A percentile compares a stretch with the other conserved stretches of the same genome.
Evolutionary conservation across 2,888 invertebrate genomes (phyloP).

Genomic region (Pachydiplax longipennis): DNA sequence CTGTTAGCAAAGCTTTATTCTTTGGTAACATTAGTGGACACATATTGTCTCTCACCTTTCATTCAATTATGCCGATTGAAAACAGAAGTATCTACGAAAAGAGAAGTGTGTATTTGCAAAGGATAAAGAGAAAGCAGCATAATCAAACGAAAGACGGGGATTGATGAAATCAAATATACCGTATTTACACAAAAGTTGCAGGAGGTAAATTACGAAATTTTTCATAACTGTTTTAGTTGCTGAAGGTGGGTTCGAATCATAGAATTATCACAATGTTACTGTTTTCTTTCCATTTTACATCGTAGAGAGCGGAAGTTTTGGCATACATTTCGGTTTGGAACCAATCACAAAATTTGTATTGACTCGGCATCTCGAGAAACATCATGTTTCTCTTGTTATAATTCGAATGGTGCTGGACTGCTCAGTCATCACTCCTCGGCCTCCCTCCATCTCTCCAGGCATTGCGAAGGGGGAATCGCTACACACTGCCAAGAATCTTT

Average conservation of each 20-base stretch:
- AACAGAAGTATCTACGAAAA: not conserved
- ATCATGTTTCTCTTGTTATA: not conserved
- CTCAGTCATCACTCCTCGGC: not conserved
- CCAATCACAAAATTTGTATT: constrained; percentile 14
- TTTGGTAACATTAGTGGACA: constrained; percentile 42
- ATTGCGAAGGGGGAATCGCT: not conserved
- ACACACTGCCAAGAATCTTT: not conserved
- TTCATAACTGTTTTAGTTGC: not conserved
- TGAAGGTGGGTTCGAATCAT: not conserved
- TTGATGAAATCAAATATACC: not conserved
- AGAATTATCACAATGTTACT: not conserved
- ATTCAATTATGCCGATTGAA: constrained; percentile 12
- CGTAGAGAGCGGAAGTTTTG: not conserved
- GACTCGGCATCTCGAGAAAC: not conserved
- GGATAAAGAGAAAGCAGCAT: not conserved
- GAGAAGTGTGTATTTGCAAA: not conserved
- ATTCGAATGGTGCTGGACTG: not conserved
- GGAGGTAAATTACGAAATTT: not conserved
- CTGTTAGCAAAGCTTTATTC: constrained; percentile 41
- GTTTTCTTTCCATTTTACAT: not conserved
- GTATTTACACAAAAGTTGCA: not conserved
- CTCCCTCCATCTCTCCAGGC: not conserved
- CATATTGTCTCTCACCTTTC: constrained; percentile 15
- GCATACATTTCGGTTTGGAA: not conserved
- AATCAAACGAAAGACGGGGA: not conserved